Evolutionary conservation across 2,113 vertebrate genomes (phyloP), one percentile per base, ranked within the genome.

Genomic region (Lophochroa leadbeateri): DNA sequence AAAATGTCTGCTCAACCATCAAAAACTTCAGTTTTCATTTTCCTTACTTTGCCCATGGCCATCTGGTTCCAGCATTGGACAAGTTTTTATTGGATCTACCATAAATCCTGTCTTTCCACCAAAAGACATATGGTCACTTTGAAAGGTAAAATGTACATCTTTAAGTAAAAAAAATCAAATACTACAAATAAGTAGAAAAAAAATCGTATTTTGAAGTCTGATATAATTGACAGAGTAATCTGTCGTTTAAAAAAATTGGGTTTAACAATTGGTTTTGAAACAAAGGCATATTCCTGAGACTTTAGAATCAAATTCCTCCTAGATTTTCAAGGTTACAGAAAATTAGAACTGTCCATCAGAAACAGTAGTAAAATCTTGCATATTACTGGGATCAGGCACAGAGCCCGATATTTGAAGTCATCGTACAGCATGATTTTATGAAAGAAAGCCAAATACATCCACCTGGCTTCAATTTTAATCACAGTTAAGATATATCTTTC

Each of bases 391-490:
- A 53, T 60, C 46, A 44, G 86, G 31, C 18, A 52, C 60, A 41
- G 44, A 78, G 43, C 23, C 65, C 25, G 72, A n/a, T 12, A 39
- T 74, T 94, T 93, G 78, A 90, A 95, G 72, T 82, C 77, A 84
- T 53, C 37, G 4, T 76, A 58, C 44, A 75, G 60, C 24, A 82
- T 37, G 60, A 81, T 33, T 76, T 76, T 63, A 86, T 88, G 91
- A 91, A 94, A 93, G 47, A 28, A 47, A 52, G 87, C 50, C 90
- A 96, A 94, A 93, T 55, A 64, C 39, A 85, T 74, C 82, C 92
- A 92, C 95, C 71, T 96, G 90, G 65, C 82, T 95, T 67, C 49
- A 81, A 24, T 92, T 96, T 84, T 81, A 94, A 93, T 87, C 88
- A 88, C 82, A 68, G 79, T 67, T 86, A 70, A 91, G 57, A 57